A percentile compares a stretch with the other conserved stretches of the same genome.
These are phyloP conservation scores for Drosophila sechellia DNA, from an alignment of 1,140 invertebrate genomes.

Conservation along the genomic window DNA sequence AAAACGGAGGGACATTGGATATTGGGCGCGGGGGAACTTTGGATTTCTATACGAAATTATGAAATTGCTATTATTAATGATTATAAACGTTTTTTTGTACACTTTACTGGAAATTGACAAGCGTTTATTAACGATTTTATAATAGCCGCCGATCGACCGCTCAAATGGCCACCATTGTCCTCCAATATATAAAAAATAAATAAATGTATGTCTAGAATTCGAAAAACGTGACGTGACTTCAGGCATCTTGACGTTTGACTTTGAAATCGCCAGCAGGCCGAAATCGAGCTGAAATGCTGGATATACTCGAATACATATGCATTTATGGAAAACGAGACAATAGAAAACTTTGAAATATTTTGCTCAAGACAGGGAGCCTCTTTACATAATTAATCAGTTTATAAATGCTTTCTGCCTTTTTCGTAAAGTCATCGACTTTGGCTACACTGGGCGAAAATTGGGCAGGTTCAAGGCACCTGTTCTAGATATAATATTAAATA, in stretches of 20 bases:
- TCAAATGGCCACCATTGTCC: constrained; percentile 68
- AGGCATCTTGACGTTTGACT: constrained; percentile 49
- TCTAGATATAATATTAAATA: too few species aligned
- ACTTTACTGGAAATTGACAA: constrained; percentile 77
- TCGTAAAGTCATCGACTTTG: constrained; percentile 4
- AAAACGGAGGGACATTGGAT: not conserved
- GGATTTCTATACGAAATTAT: constrained; percentile 70
- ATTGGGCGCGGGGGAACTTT: constrained; percentile 8
- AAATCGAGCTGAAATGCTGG: constrained; percentile 32
- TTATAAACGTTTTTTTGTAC: constrained; percentile 82
- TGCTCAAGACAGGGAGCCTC: constrained; percentile 78
- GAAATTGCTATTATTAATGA: constrained; percentile 83
- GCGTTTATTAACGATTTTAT: constrained; percentile 83
- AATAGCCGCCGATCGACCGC: constrained; percentile 73
- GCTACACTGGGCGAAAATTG: not conserved
- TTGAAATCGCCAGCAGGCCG: constrained; percentile 48
- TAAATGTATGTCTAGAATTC: not conserved
- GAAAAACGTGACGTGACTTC: constrained; percentile 72
- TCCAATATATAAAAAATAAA: constrained; percentile 8
- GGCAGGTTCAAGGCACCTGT: not conserved
- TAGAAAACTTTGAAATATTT: constrained; percentile 43
- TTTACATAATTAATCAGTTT: constrained; percentile 77
- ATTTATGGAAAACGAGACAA: constrained; percentile 29
- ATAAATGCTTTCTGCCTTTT: constrained; percentile 45
- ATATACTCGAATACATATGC: constrained; percentile 15